Percentiles rank a stretch among this genome's conserved stretches.
phyloP scores from a whole-genome alignment of 2,888 invertebrate genomes.

The Ditula angustiorana region DNA sequence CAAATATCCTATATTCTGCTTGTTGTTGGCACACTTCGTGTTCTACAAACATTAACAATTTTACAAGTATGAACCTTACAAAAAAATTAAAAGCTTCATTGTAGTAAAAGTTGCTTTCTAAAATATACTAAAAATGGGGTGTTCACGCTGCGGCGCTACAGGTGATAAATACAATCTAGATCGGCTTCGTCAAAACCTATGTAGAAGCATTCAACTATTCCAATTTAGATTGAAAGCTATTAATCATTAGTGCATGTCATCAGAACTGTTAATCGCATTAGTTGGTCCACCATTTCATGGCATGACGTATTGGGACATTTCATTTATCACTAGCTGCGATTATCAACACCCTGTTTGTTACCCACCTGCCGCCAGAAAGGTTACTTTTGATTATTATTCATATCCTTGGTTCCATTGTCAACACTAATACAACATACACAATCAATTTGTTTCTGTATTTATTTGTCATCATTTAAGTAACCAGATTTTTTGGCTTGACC shows the following conservation, averaged over 20 bases:
- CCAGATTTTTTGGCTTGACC: no score
- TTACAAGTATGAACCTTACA: background rate
- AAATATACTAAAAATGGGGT: no score
- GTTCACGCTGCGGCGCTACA: no score
- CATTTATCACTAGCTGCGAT: background rate
- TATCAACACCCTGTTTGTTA: background rate
- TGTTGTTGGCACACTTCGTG: background rate
- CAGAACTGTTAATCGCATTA: background rate
- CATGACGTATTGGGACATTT: constrained; percentile 1
- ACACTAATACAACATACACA: background rate
- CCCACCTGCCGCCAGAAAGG: no score
- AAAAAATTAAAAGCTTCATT: no score
- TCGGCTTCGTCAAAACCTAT: background rate
- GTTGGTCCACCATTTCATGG: background rate
- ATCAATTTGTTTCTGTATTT: no score
- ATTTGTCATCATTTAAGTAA: no score
- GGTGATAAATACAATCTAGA: no score
- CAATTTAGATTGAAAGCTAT: background rate
- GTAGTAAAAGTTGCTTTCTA: no score
- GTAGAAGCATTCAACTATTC: background rate
- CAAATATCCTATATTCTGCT: no score
- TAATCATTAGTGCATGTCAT: constrained; percentile 3
- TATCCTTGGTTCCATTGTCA: background rate
- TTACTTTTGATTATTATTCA: no score
- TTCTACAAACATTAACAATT: background rate